Evolutionary conservation across 2,797 vertebrate genomes (phyloP).

Genomic region (Rousettus madagascariensis): DNA sequence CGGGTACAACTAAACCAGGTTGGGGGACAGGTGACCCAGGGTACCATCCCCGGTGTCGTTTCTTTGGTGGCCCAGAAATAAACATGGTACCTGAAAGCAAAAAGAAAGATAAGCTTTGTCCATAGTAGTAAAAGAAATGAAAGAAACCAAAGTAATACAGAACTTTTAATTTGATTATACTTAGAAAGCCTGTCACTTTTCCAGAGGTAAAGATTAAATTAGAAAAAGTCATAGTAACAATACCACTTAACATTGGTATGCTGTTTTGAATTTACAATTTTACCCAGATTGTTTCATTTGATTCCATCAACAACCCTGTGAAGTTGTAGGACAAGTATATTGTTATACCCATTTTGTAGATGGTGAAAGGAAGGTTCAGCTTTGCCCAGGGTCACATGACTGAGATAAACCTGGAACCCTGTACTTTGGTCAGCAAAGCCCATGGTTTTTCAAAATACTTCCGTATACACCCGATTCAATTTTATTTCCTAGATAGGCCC

Average conservation of each 20-base stretch:
- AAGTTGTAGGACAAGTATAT: background rate
- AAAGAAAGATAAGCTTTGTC: conserved; percentile 37
- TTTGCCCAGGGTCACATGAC: background rate
- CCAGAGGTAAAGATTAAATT: background rate
- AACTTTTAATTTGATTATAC: background rate
- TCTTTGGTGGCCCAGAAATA: conserved; percentile 96
- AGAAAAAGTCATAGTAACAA: background rate
- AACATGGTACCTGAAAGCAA: conserved; percentile 86
- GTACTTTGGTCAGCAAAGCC: background rate
- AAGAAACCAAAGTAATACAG: background rate
- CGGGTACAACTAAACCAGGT: conserved; percentile 88
- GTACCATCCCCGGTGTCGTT: conserved; percentile 97
- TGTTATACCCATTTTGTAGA: background rate
- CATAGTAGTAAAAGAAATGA: conserved; percentile 31
- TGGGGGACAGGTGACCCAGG: conserved; percentile 88
- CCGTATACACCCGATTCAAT: background rate
- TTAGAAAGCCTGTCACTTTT: background rate
- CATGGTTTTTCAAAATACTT: background rate
- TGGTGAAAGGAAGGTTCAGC: background rate
- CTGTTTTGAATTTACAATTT: background rate
- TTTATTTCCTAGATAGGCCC: background rate
- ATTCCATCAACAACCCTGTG: background rate
- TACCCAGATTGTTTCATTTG: conserved; percentile 12
- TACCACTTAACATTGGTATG: background rate
- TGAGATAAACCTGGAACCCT: background rate